phyloP scores from a whole-genome alignment of 2,797 vertebrate genomes.

The Orestias chungarensis region DNA sequence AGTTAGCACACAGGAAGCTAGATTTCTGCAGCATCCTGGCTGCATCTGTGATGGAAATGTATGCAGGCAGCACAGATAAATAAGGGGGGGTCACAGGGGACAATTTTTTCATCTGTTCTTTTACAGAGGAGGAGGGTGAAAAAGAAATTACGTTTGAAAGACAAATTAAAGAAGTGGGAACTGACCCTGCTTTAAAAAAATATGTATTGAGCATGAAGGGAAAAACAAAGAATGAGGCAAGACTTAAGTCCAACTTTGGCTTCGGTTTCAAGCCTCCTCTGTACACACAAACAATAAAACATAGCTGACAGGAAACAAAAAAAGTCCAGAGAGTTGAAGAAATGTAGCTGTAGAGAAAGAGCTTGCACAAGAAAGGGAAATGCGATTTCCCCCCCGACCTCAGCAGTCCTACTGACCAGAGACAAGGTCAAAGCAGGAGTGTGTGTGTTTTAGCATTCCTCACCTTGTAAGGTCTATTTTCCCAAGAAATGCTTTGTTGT shows the following conservation, averaged over 20 bases:
- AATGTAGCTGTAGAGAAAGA: conserved; percentile 1
- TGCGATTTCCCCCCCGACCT: conserved; percentile 43
- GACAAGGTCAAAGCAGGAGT: conserved; percentile 56
- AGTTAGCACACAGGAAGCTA: conserved; percentile 28
- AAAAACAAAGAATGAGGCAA: conserved; percentile 19
- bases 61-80: conserved; percentile 26
- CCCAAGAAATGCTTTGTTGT: too few relatives aligned
- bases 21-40: conserved; percentile 16
- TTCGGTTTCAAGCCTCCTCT: conserved; percentile 36
- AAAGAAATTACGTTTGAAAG: not conserved
- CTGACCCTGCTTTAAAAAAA: conserved; percentile 28
- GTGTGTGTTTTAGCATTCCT: too few relatives aligned
- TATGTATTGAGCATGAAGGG: conserved; percentile 20
- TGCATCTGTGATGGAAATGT: conserved; percentile 26
- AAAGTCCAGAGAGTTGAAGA: conserved; percentile 16
- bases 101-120: not conserved
- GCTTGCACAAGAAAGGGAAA: conserved; percentile 40
- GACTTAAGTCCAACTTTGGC: conserved; percentile 19
- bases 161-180: not conserved
- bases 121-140: not conserved
- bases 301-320: conserved; percentile 15
- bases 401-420: conserved; percentile 31
- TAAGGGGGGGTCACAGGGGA: conserved; percentile 21
- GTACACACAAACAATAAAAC: conserved; percentile 27
- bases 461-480: too few relatives aligned